Percentiles rank a stretch among this genome's conserved stretches.
Conservation (phyloP, 2,797 vertebrate species). For the Furcifer pardalis region DNA sequence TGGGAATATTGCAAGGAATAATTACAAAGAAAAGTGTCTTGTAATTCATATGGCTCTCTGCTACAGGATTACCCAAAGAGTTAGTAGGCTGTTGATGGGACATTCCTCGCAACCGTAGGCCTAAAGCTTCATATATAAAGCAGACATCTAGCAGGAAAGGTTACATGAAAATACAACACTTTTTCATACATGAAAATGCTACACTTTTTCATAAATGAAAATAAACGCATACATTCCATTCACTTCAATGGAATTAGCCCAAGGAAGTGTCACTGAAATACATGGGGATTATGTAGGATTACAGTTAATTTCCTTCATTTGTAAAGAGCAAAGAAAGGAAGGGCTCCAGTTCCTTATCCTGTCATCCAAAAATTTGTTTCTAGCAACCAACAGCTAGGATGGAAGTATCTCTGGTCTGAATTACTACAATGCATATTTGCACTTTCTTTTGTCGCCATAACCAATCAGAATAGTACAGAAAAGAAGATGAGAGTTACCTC, state of each 20-base stretch:
- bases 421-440: neutral
- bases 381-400: neutral
- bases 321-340: neutral
- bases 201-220: too few relatives aligned
- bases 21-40: neutral
- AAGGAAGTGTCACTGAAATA: neutral
- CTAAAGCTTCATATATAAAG: neutral
- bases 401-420: neutral
- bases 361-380: neutral
- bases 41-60: neutral
- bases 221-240: too few relatives aligned
- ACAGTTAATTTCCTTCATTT: neutral
- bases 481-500: neutral
- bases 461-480: neutral
- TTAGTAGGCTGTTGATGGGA: neutral
- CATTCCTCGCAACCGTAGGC: neutral
- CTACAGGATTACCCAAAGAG: neutral
- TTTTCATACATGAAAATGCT: neutral
- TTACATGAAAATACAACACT: neutral
- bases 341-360: neutral
- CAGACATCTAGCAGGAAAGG: neutral
- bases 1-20: neutral
- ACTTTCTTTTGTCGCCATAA: neutral
- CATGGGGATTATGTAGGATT: neutral
- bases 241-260: neutral